Base-by-base conservation (phyloP, 2,888 invertebrate species). In the Apeira syringaria region DNA sequence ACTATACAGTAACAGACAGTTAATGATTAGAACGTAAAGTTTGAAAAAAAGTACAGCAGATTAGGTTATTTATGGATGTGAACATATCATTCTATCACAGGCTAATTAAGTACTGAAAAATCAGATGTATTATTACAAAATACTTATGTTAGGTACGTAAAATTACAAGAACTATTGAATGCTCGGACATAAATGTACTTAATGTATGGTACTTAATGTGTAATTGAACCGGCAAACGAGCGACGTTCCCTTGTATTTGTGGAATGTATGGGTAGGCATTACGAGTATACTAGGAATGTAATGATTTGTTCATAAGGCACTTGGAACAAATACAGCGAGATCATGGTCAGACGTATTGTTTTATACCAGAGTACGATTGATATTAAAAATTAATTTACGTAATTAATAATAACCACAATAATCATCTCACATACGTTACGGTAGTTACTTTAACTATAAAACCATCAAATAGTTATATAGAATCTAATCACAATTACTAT, bases 251-350 rank as follows among this genome's bases (percentile, higher is more conserved):
- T n/a, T 9, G 32, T 48, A 29, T 34, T 53, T 63, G 63, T 74
- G 80, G 76, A 84, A 81, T 83, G 77, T 73, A 67, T 26, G 29
- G 17, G 32, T 36, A n/a, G n/a, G n/a, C n/a, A n/a, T n/a, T n/a
- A n/a, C n/a, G n/a, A n/a, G n/a, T 11, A 30, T 39, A 62, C 59
- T 76, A 78, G 81, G 80, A 85, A 84, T 87, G 80, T 70, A 74
- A 76, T 65, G 68, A 83, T 83, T 85, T 84, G 81, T 82, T 85
- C 80, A 71, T 88, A 88, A 88, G 88, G 87, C 88, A 89, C 86
- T 87, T 87, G 77, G 79, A 89, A 88, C 84, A 83, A 86, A 86
- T 84, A 83, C 68, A 74, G 61, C 65, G 69, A 80, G 72, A 76
- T 74, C 72, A 66, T 71, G 70, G 64, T 73, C 66, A 67, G 65